These are phyloP conservation scores for Sebastes vulpes DNA, from an alignment of 2,797 vertebrate species.

Conservation along the genomic window DNA sequence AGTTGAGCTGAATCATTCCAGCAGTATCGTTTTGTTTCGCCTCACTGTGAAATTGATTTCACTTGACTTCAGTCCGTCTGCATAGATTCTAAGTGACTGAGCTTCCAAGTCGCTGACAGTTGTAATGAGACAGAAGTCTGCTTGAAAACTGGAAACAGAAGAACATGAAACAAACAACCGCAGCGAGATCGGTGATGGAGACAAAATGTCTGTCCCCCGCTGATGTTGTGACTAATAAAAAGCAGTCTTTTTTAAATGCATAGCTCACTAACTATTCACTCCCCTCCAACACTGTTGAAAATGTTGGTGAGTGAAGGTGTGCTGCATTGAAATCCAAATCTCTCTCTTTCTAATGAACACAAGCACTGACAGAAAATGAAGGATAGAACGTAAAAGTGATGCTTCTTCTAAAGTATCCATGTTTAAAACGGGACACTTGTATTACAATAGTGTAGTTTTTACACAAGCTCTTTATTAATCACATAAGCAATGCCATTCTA, in stretches of 20 bases:
- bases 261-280: neutral
- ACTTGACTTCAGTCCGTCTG: slow-evolving; percentile 31
- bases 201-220: slow-evolving; percentile 1
- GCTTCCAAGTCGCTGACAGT: slow-evolving; percentile 11
- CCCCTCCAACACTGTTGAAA: neutral
- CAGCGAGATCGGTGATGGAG: slow-evolving; percentile 6
- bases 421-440: neutral
- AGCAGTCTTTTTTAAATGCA: neutral
- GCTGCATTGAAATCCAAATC: neutral
- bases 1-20: slow-evolving; percentile 26
- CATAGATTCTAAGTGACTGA: slow-evolving; percentile 15
- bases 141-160: neutral
- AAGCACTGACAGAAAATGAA: neutral
- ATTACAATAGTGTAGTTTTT: neutral
- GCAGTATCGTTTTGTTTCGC: slow-evolving; percentile 6
- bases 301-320: neutral
- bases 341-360: neutral
- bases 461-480: neutral
- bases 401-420: neutral
- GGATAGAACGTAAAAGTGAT: neutral
- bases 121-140: slow-evolving; percentile 21
- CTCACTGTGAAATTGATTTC: slow-evolving; percentile 56
- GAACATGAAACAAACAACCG: slow-evolving; percentile 4
- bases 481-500: neutral
- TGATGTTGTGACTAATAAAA: slow-evolving; percentile 3